Evolutionary conservation across 2,797 vertebrate species (phyloP), one percentile per base, ranked within the genome.

Genomic region (Gymnoscopelus braueri): DNA sequence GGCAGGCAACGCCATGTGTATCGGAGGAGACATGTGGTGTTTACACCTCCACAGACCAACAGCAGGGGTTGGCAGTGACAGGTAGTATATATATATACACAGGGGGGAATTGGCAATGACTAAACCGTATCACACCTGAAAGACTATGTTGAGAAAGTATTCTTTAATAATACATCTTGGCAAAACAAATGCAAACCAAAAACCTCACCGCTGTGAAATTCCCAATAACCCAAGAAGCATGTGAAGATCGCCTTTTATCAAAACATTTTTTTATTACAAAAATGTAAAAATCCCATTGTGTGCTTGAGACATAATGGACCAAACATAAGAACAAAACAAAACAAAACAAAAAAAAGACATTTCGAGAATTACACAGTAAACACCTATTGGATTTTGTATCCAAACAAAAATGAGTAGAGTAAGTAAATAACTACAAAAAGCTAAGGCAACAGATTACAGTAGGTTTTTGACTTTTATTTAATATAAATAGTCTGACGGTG

Each of bases 241-340:
- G 5, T 14, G 35, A 80, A 35, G 5, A 35, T 44, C 10, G 9
- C 5, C 26, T 70, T 84, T 86, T 69, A 67, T 5, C 55, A 61
- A 70, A 64, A 50, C 68, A 65, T 9, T 72, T 66, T 55, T 92
- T 91, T 92, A 91, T 88, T 93, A 91, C 69, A 84, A 93, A 19
- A 92, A 91, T 62, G 71, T 91, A 86, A 75, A 88, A 86, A 80
- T 69, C 39, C 51, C 52, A 65, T 39, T 19, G 4, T 55, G n/a
- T 63, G 39, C 58, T 65, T 35, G 19, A 65, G 29, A 60, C 66
- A 44, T 19, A 48, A 69, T 54, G 50, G 72, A 72, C 60, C 57
- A 15, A 59, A 32, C 67, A 49, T 59, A n/a, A 58, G 68, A 7
- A 44, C 61, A n/a, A 15, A 69, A 69, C 68, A 63, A 58, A 49